Conservation (phyloP, 2,888 invertebrate genomes). For the Ectobius pallidus region DNA sequence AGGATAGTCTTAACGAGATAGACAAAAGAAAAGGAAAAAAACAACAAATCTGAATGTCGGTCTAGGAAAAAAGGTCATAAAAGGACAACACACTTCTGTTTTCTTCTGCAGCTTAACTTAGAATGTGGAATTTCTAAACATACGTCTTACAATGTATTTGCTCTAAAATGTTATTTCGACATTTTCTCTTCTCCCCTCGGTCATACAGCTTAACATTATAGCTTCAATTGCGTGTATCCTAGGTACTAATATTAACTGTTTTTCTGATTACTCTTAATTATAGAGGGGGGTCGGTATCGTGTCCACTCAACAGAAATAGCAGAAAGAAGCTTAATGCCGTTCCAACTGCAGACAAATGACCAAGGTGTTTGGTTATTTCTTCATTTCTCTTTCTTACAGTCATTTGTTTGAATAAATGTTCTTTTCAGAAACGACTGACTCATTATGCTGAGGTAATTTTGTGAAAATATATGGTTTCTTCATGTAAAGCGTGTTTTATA, state of each 20-base stretch:
- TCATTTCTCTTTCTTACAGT: background rate
- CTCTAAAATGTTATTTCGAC: background rate
- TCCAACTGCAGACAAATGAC: background rate
- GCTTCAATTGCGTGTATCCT: background rate
- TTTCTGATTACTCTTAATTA: background rate
- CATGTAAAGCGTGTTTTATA: too few species aligned
- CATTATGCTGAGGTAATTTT: background rate
- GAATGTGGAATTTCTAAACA: too few species aligned
- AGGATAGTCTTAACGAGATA: too few species aligned
- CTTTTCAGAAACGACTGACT: background rate
- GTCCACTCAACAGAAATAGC: background rate
- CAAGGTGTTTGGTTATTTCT: background rate
- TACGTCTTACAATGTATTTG: slow-evolving; percentile 21
- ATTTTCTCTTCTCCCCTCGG: background rate
- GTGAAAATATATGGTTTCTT: too few species aligned
- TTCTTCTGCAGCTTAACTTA: too few species aligned
- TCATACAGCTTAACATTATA: background rate
- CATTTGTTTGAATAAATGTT: background rate
- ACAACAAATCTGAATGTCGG: too few species aligned
- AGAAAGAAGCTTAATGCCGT: background rate
- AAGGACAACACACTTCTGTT: too few species aligned
- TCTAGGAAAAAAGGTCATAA: too few species aligned
- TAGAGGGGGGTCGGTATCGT: background rate
- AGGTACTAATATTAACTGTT: background rate
- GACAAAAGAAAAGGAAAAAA: too few species aligned